phyloP scores from a whole-genome alignment of 2,888 invertebrate species.

The Synanthedon formicaeformis region DNA sequence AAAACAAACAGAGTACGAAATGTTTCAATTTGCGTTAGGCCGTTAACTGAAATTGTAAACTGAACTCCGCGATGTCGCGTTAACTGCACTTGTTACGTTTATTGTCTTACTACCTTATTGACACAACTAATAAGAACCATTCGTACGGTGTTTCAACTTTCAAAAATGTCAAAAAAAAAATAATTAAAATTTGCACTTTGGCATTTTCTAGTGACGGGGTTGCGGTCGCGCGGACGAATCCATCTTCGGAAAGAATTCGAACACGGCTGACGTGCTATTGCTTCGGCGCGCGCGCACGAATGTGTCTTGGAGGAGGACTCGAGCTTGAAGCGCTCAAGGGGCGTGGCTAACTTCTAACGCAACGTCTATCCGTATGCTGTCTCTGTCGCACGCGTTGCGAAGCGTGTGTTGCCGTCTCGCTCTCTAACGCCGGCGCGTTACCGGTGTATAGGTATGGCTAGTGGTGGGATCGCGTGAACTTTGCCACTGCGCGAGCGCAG shows the following conservation, averaged over 20 bases:
- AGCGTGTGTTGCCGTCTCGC: conserved; percentile 20
- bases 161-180: conserved; percentile 5
- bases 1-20: conserved; percentile 36
- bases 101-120: conserved; percentile 12
- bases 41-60: conserved; percentile 55
- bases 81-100: conserved; percentile 26
- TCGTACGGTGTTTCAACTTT: conserved; percentile 3
- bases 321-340: conserved; percentile 41
- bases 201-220: conserved; percentile 9
- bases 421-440: conserved; percentile 57
- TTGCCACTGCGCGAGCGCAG: conserved; percentile 49
- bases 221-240: conserved; percentile 40
- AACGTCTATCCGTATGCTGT: conserved; percentile 49
- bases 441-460: conserved; percentile 25
- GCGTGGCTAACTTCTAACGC: conserved; percentile 65
- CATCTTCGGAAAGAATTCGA: conserved; percentile 31
- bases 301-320: conserved; percentile 60
- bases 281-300: conserved; percentile 66
- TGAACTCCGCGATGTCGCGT: conserved; percentile 26
- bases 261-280: conserved; percentile 37
- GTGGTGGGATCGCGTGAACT: conserved; percentile 64
- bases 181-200: background rate
- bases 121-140: conserved; percentile 6
- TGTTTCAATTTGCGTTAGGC: conserved; percentile 31
- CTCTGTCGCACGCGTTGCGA: conserved; percentile 20